Evolutionary conservation across 2,888 invertebrate species (phyloP).

Genomic region (Colletes collaris): DNA sequence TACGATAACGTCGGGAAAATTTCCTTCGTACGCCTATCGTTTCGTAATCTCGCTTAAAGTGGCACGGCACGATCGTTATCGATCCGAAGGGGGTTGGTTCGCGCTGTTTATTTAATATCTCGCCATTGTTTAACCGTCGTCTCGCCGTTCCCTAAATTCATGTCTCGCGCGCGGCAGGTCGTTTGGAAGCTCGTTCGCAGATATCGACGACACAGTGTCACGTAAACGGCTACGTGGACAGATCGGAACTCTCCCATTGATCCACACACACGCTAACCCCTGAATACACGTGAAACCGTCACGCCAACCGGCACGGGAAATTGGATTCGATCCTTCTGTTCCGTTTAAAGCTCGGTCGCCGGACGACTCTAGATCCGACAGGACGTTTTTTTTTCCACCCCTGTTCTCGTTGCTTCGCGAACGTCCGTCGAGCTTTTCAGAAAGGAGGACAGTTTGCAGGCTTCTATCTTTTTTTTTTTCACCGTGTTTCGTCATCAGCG

Average conservation of each 20-base stretch:
- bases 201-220: slow-evolving; percentile 20
- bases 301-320: slow-evolving; percentile 61
- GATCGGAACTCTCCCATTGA: slow-evolving; percentile 53
- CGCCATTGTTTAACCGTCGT: not conserved
- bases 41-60: slow-evolving; percentile 2
- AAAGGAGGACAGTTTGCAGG: slow-evolving; percentile 1
- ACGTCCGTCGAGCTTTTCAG: slow-evolving; percentile 9
- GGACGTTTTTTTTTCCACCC: slow-evolving; percentile 1
- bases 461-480: not conserved
- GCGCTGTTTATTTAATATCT: too few species aligned
- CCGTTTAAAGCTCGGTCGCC: slow-evolving; percentile 37
- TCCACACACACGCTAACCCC: slow-evolving; percentile 35
- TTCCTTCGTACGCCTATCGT: slow-evolving; percentile 24
- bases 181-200: not conserved
- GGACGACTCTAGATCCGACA: not conserved
- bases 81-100: too few species aligned
- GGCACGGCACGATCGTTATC: not conserved
- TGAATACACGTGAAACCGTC: slow-evolving; percentile 47
- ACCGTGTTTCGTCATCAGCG: not conserved
- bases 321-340: slow-evolving; percentile 65
- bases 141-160: not conserved
- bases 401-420: not conserved
- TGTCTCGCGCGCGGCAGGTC: not conserved
- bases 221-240: slow-evolving; percentile 44
- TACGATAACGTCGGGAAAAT: slow-evolving; percentile 19